A percentile compares a stretch with the other conserved stretches of the same genome.
phyloP scores from a whole-genome alignment of 2,797 vertebrate species.

The Hoplostethus mediterraneus region DNA sequence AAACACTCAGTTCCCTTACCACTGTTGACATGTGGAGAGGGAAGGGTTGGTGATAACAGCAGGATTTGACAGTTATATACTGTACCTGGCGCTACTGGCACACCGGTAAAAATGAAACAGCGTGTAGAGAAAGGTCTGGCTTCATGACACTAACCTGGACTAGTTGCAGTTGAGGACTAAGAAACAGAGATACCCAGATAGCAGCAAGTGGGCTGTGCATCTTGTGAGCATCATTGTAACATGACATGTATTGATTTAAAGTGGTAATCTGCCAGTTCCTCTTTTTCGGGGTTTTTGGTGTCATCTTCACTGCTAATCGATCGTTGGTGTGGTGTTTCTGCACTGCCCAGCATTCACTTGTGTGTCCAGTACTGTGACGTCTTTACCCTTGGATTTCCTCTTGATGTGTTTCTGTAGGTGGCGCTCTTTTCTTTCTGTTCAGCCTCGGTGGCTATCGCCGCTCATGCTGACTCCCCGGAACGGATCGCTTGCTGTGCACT shows the following conservation, averaged over 20 bases:
- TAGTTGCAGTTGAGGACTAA: not conserved
- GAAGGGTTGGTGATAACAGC: conserved; percentile 48
- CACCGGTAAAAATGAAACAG: conserved; percentile 39
- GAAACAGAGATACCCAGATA: not conserved
- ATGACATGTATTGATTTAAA: not conserved
- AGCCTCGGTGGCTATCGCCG: not conserved
- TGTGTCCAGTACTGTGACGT: not conserved
- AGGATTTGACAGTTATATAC: conserved; percentile 57
- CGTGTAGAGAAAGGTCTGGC: conserved; percentile 27
- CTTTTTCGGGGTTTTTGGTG: too few relatives aligned
- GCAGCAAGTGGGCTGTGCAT: not conserved
- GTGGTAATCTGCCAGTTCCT: not conserved
- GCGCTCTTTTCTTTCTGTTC: not conserved
- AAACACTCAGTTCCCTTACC: conserved; percentile 50
- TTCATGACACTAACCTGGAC: conserved; percentile 19
- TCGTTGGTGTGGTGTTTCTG: too few relatives aligned
- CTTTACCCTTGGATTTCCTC: too few relatives aligned
- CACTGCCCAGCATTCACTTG: too few relatives aligned
- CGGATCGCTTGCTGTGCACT: too few relatives aligned
- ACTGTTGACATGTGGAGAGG: conserved; percentile 58
- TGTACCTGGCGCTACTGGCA: conserved; percentile 54
- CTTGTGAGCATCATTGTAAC: not conserved
- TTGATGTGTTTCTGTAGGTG: not conserved
- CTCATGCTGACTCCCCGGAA: not conserved
- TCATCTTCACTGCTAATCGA: too few relatives aligned